Base-by-base conservation (phyloP, 2,797 vertebrate species). In the Melanotaenia trifasciata region DNA sequence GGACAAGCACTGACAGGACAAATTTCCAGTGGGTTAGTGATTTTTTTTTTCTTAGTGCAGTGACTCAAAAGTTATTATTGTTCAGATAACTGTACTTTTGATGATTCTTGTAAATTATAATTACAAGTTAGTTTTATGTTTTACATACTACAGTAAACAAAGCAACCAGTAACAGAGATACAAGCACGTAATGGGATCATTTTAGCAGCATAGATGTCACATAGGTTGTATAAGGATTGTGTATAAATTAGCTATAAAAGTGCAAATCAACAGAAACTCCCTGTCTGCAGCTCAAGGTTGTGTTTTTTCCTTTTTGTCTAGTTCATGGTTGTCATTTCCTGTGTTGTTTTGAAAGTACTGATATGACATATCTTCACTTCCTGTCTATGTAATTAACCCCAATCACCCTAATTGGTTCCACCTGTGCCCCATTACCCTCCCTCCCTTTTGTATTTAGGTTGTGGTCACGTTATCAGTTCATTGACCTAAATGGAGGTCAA, bases 331-430 rank as follows among this genome's bases (percentile, higher is more conserved):
- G 54, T 43, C 13, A 54, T 32, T 45, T 71, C 38, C 22, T 35
- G 30, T 18, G 50, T 72, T 51, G 14, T n/a, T 64, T 47, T 72
- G 43, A 59, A 51, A 54, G 14, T 30, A 18, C 60, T 47, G 24
- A 24, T 40, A 45, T 26, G 3, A 16, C 11, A 26, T 26, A 40
- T 22, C 1, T 24, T 24, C 20, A 63, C 26, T 35, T 63, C 60
- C 36, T 63, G 60, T 30, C 13, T 24, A 9, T 38, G 30, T 64
- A 20, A 54, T 53, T 13, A 40, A 12, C 24, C 24, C 22, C 32
- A 20, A 28, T 47, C 28, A 22, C 28, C 36, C 28, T 33, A 63
- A 58, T 36, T 64, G 16, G 36, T n/a, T 64, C 36, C 60, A 64
- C 30, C 36, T 72, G 38, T 40, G 33, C 16, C 54, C 13, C 24